phyloP scores from a whole-genome alignment of 2,888 invertebrate genomes.

The Melanophora roralis region DNA sequence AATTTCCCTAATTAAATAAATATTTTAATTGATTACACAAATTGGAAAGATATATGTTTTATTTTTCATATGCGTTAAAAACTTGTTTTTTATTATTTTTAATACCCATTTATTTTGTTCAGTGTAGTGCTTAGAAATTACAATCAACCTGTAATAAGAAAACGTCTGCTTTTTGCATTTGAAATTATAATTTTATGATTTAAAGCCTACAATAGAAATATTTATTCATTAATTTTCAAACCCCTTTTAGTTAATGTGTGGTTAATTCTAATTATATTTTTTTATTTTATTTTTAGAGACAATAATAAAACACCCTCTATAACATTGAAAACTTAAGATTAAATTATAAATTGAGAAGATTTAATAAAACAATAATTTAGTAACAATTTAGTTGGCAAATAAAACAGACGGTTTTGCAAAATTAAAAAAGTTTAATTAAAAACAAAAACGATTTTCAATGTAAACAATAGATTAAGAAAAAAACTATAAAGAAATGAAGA shows the following conservation, averaged over 20 bases:
- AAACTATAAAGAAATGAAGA: not conserved
- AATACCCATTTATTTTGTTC: too few species aligned
- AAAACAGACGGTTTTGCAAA: constrained; percentile 24
- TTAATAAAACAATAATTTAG: constrained; percentile 43
- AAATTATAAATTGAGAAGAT: constrained; percentile 55
- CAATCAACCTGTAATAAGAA: too few species aligned
- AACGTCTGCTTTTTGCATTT: constrained; percentile 7
- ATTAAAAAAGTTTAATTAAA: not conserved
- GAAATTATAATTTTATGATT: not conserved
- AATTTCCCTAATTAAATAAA: too few species aligned
- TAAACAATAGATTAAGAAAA: not conserved
- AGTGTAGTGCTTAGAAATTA: too few species aligned
- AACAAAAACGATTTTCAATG: not conserved
- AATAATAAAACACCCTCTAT: constrained; percentile 43
- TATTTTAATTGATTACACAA: too few species aligned
- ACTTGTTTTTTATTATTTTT: too few species aligned
- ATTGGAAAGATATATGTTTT: too few species aligned
- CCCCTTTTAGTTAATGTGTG: constrained; percentile 11
- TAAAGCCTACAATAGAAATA: constrained; percentile 14
- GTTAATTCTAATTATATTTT: not conserved
- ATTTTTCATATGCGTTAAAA: too few species aligned
- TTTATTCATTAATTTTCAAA: not conserved
- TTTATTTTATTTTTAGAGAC: not conserved
- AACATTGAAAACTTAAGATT: not conserved
- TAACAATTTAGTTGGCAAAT: constrained; percentile 30